These are phyloP conservation scores for Chloebia gouldiae DNA, from an alignment of 2,113 vertebrate species.

Conservation along the genomic window DNA sequence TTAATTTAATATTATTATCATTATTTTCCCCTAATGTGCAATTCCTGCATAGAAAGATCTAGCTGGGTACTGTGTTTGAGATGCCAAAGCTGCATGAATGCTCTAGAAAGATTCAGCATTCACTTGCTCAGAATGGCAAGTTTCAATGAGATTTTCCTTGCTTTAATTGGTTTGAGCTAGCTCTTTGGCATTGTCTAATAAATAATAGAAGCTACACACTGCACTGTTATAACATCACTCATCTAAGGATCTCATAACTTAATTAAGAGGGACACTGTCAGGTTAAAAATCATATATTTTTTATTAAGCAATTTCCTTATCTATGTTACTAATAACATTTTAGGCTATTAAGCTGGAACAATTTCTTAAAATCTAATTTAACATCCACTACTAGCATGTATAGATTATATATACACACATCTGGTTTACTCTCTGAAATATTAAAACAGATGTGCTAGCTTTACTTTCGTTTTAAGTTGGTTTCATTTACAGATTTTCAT, in stretches of 20 bases:
- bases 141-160: slow-evolving; percentile 56
- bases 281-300: slow-evolving; percentile 70
- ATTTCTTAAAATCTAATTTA: slow-evolving; percentile 68
- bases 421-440: slow-evolving; percentile 57
- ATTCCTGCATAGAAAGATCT: not conserved
- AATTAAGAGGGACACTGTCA: slow-evolving; percentile 70
- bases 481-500: slow-evolving; percentile 43
- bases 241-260: slow-evolving; percentile 69
- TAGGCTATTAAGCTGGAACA: slow-evolving; percentile 65
- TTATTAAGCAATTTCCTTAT: slow-evolving; percentile 74
- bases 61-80: not conserved
- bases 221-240: slow-evolving; percentile 68
- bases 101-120: slow-evolving; percentile 1
- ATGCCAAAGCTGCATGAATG: not conserved
- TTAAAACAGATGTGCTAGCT: slow-evolving; percentile 54
- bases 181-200: slow-evolving; percentile 65
- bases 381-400: slow-evolving; percentile 36
- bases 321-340: slow-evolving; percentile 68
- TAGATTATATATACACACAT: slow-evolving; percentile 56
- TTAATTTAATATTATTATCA: not conserved
- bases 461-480: slow-evolving; percentile 46
- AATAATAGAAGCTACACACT: slow-evolving; percentile 67
- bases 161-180: slow-evolving; percentile 62
- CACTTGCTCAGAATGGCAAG: slow-evolving; percentile 1
- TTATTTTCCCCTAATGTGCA: not conserved